Conservation (phyloP, 1,140 invertebrate species). For the Trichonephila clavipes region DNA sequence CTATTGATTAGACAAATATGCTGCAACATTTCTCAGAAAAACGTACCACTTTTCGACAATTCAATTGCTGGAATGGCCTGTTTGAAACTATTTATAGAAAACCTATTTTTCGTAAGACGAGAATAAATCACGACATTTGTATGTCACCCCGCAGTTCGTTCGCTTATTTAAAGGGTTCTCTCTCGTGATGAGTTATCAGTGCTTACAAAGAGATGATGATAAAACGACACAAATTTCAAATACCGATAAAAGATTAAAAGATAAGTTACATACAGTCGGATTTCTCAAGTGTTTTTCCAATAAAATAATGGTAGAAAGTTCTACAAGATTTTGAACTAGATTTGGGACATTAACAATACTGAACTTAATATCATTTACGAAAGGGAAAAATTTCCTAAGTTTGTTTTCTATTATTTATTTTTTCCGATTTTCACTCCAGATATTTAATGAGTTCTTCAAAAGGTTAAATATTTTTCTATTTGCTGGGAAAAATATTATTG, state of each 20-base stretch:
- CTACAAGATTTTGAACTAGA: too few species aligned
- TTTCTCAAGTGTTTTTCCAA: not conserved
- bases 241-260: not conserved
- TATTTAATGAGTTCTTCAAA: too few species aligned
- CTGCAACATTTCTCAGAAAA: not conserved
- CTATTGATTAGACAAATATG: not conserved
- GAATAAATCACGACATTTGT: not conserved
- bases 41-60: not conserved
- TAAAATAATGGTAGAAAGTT: not conserved
- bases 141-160: not conserved
- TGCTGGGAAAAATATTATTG: too few species aligned
- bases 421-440: too few species aligned
- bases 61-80: not conserved
- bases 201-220: conserved; percentile 8
- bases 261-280: not conserved
- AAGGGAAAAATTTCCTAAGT: too few species aligned
- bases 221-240: not conserved
- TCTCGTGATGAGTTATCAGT: not conserved
- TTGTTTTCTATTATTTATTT: too few species aligned
- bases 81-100: conserved; percentile 10
- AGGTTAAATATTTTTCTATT: too few species aligned
- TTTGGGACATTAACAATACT: too few species aligned
- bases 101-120: not conserved
- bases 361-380: too few species aligned
- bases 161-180: not conserved